Evolutionary conservation across 2,888 invertebrate genomes (phyloP).

Genomic region (Actias luna): DNA sequence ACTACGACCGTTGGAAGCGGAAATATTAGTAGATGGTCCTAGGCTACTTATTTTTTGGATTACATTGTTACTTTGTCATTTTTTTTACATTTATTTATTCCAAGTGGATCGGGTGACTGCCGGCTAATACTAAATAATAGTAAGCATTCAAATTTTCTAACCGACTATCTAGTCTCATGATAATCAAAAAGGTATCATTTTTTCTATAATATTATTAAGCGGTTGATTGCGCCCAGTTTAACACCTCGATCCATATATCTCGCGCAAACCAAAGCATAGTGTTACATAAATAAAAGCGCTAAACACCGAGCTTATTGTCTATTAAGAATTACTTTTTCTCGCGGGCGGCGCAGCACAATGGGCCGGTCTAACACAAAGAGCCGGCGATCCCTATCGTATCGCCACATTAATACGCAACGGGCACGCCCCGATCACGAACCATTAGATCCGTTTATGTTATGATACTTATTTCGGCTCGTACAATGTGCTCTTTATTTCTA

Average conservation of each 20-base stretch:
- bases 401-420: conserved; percentile 74
- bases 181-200: neutral
- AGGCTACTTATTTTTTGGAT: too few relatives aligned
- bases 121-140: too few relatives aligned
- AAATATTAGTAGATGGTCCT: too few relatives aligned
- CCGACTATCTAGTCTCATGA: neutral
- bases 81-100: too few relatives aligned
- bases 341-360: conserved; percentile 68
- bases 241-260: conserved; percentile 56
- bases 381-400: conserved; percentile 68
- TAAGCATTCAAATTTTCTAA: too few relatives aligned
- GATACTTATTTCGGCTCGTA: conserved; percentile 42
- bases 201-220: neutral
- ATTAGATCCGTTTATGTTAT: conserved; percentile 71
- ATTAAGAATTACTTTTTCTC: conserved; percentile 78
- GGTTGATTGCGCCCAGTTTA: conserved; percentile 26
- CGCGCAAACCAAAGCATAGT: conserved; percentile 65
- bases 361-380: conserved; percentile 69
- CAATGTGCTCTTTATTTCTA: conserved; percentile 57
- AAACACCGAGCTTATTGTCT: conserved; percentile 76
- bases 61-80: too few relatives aligned
- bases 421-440: conserved; percentile 75
- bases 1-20: too few relatives aligned
- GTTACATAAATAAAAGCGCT: conserved; percentile 77
- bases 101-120: too few relatives aligned